Evolutionary conservation across 92 coral and sea anemone species (phyloP).

Genomic region (Siderastrea siderea): DNA sequence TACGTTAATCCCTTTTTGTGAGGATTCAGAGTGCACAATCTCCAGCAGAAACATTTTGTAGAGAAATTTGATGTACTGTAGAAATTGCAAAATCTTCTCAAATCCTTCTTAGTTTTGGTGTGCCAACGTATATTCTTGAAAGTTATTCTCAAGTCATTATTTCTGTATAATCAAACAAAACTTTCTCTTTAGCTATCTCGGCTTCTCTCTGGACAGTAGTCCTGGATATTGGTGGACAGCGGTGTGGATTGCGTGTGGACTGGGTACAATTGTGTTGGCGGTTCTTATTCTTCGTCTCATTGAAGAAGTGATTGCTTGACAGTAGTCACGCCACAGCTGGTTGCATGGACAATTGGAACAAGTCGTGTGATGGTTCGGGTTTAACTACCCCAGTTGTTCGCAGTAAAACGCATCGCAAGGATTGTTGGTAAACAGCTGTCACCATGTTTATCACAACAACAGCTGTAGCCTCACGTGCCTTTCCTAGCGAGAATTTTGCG

Average conservation of each 20-base stretch:
- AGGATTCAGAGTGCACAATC: no score
- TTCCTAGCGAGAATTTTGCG: no score
- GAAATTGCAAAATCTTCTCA: no score
- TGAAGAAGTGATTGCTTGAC: slow-evolving; percentile 74
- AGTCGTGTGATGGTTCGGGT: background rate
- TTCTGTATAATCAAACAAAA: background rate
- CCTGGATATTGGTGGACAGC: slow-evolving; percentile 90
- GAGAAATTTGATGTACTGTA: no score
- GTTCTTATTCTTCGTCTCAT: slow-evolving; percentile 63
- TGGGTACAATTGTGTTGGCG: slow-evolving; percentile 62
- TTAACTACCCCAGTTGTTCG: background rate
- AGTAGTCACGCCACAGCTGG: background rate
- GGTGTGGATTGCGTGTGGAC: slow-evolving; percentile 80
- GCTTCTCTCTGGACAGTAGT: slow-evolving; percentile 81
- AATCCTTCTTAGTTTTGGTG: background rate
- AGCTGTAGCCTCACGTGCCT: no score
- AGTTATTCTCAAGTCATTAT: background rate
- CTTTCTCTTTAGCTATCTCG: slow-evolving; percentile 76
- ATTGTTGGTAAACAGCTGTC: no score
- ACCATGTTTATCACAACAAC: no score
- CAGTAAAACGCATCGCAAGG: background rate
- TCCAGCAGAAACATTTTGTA: no score
- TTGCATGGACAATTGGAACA: background rate
- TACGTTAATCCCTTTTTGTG: no score
- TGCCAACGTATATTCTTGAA: background rate